Evolutionary conservation across 2,113 vertebrate genomes (phyloP).

Genomic region (Siniperca chuatsi): DNA sequence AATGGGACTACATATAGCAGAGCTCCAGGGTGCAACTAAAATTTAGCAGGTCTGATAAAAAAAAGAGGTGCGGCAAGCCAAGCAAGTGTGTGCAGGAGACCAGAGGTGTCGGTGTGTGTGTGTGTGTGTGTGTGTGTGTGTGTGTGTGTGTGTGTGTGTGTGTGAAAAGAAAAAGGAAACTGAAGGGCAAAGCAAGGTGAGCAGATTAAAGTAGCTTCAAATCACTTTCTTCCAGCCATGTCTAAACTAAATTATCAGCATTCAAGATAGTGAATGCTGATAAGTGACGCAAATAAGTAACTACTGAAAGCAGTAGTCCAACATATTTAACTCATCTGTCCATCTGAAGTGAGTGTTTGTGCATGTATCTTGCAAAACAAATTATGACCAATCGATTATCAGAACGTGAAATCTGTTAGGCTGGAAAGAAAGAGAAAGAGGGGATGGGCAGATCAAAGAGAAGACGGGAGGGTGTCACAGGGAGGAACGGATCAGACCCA

Average conservation of each 20-base stretch:
- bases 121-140: no score
- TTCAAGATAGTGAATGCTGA: no score
- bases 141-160: no score
- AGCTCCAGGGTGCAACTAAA: no score
- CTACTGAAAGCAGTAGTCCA: background rate
- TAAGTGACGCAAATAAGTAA: no score
- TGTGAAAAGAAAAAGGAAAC: no score
- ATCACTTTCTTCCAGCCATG: background rate
- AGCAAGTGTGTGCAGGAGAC: no score
- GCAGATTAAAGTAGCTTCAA: no score
- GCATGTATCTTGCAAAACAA: background rate
- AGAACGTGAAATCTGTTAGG: slow-evolving; percentile 14
- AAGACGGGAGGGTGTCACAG: slow-evolving; percentile 15
- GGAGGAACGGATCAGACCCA: slow-evolving; percentile 31
- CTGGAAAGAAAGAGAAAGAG: background rate
- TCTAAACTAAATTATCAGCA: background rate
- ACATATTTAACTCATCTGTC: slow-evolving; percentile 1
- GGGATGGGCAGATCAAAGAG: slow-evolving; percentile 53
- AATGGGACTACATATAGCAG: background rate
- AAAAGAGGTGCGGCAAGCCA: no score
- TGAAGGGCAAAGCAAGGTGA: no score
- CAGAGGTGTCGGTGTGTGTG: no score
- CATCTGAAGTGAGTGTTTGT: background rate
- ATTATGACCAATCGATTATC: slow-evolving; percentile 22
- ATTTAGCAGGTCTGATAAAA: no score